Conservation (phyloP, 2,888 invertebrate species). For the Caenorhabditis panamensis region DNA sequence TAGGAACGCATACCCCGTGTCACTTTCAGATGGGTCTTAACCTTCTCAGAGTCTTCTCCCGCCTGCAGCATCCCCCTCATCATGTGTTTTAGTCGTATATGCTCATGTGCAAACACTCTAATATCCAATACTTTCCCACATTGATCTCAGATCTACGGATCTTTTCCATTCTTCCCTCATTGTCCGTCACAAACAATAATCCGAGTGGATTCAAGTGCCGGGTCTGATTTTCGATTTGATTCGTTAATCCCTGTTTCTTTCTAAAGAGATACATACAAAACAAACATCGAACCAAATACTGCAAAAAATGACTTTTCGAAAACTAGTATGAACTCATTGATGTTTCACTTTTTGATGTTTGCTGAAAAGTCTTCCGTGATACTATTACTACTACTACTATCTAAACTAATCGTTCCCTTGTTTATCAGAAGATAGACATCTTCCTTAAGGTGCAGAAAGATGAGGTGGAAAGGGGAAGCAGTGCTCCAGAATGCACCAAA, state of each 20-base stretch:
- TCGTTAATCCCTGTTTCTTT: too few relatives aligned
- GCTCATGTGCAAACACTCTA: neutral
- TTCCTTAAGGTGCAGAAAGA: too few relatives aligned
- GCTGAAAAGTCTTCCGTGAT: too few relatives aligned
- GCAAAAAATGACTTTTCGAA: too few relatives aligned
- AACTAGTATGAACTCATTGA: too few relatives aligned
- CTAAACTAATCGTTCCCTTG: too few relatives aligned
- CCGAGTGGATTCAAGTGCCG: neutral
- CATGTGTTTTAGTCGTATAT: slow-evolving; percentile 19
- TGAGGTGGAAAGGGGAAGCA: too few relatives aligned
- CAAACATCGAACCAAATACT: too few relatives aligned
- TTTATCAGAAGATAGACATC: too few relatives aligned
- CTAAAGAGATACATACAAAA: too few relatives aligned
- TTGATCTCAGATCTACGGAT: slow-evolving; percentile 11
- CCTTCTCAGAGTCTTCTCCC: slow-evolving; percentile 11
- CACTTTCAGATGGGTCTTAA: slow-evolving; percentile 16
- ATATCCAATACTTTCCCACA: slow-evolving; percentile 28
- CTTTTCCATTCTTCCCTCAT: slow-evolving; percentile 15
- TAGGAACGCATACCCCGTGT: slow-evolving; percentile 28
- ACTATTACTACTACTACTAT: too few relatives aligned
- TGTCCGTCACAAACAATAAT: slow-evolving; percentile 21
- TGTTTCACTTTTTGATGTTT: too few relatives aligned
- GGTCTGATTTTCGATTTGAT: slow-evolving; percentile 30
- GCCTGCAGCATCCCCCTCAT: neutral
- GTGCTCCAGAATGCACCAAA: slow-evolving; percentile 29